Evolutionary conservation across 2,113 vertebrate genomes (phyloP), one percentile per base, ranked within the genome.

Genomic region (Sminthopsis crassicaudata): DNA sequence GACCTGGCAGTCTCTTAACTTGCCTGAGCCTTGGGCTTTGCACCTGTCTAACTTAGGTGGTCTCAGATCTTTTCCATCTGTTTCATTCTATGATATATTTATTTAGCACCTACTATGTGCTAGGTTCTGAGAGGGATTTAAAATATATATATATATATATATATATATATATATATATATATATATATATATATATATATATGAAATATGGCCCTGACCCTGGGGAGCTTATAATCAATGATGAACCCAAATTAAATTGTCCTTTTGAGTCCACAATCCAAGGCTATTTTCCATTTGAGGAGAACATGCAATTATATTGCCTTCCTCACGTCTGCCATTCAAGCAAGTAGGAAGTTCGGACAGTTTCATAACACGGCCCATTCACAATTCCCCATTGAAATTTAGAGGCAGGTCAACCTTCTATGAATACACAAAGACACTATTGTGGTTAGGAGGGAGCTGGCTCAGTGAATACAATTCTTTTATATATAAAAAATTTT

Each of bases 301-400:
- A 95, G 88, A 96, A 94, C 55, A 54, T 93, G 92, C 93, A 91
- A 90, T 95, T 95, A 19, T 3, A 51, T 91, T 89, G 94, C 94
- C 54, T 60, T 95, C 84, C 91, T 89, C 84, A 0, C 97, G 90
- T 95, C 93, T 93, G 92, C 90, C 91, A 51, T 97, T 94, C 96
- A 92, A 94, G 97, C 97, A 92, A 76, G 90, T 95, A 96, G 97
- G 96, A 97, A 96, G 97, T 95, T 57, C 3, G 96, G 96, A 91
- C 95, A 84, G 96, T 98, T 98, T 98, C 98, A 95, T 98, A 98
- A 98, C 97, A 91, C 30, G 22, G 93, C 97, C 98, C 96, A 95
- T 97, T 98, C 97, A 97, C 97, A 98, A 91, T 94, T 98, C 96
- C 94, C 96, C 95, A 96, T 88, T 96, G 97, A 97, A 97, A 96